phyloP scores from a whole-genome alignment of 2,113 vertebrate species.

The Pachycephala philippinensis region DNA sequence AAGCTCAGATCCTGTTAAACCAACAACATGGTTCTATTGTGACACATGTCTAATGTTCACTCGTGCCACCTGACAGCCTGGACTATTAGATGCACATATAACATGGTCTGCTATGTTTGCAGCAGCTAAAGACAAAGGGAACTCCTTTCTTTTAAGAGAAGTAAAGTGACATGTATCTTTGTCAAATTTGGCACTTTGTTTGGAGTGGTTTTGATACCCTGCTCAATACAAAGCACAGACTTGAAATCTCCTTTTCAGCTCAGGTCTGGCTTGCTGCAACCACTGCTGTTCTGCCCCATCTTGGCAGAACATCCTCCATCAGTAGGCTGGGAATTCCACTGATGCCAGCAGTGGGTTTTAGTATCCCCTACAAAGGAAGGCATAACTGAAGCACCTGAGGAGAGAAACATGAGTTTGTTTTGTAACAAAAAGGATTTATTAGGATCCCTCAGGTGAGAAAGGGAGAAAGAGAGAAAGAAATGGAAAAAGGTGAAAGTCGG shows the following conservation, averaged over 20 bases:
- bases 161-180: background rate
- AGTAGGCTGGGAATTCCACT: background rate
- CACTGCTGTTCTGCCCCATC: background rate
- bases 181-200: background rate
- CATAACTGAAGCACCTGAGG: background rate
- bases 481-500: background rate
- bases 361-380: background rate
- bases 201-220: background rate
- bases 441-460: background rate
- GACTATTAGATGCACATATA: background rate
- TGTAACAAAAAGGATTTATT: background rate
- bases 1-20: background rate
- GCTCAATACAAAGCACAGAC: background rate
- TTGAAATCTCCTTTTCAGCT: background rate
- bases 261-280: background rate
- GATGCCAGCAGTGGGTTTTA: background rate
- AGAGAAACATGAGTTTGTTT: background rate
- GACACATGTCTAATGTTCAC: background rate
- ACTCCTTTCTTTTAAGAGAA: background rate
- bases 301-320: background rate
- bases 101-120: background rate
- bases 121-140: background rate
- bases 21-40: background rate
- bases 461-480: background rate
- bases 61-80: accelerated